phyloP scores from a whole-genome alignment of 30 jellyfish, hydroid and myxozoan species.

The Aurelia coerulea region DNA sequence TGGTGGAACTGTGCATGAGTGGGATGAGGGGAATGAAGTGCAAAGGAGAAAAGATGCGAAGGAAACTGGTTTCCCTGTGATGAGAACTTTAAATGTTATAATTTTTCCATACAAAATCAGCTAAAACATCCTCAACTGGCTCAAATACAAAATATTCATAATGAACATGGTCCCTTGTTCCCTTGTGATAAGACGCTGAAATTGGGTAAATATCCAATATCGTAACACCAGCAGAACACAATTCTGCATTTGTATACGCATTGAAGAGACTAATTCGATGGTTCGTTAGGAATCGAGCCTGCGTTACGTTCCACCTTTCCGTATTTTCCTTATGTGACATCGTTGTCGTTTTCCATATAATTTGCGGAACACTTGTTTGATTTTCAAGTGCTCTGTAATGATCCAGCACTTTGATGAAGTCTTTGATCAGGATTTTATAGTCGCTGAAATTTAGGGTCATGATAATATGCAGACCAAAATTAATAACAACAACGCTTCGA shows the following conservation, averaged over 20 bases:
- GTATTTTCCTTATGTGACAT: conserved; percentile 45
- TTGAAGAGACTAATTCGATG: conserved; percentile 27
- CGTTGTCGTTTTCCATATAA: conserved; percentile 76
- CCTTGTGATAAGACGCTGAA: conserved; percentile 41
- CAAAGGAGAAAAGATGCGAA: too few relatives aligned
- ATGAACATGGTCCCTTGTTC: conserved; percentile 59
- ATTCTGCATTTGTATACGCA: conserved; percentile 52
- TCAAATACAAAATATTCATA: conserved; percentile 47
- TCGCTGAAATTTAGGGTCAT: conserved; percentile 29
- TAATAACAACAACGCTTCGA: conserved; percentile 60
- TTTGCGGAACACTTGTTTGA: conserved; percentile 15
- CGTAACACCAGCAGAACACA: conserved; percentile 59
- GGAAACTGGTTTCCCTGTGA: too few relatives aligned
- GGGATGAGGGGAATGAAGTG: too few relatives aligned
- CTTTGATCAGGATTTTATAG: conserved; percentile 18
- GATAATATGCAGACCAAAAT: conserved; percentile 67
- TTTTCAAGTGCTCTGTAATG: background rate
- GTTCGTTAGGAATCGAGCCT: conserved; percentile 55
- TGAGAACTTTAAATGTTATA: background rate
- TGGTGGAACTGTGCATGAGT: too few relatives aligned
- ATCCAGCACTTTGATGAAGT: conserved; percentile 17
- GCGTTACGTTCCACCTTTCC: conserved; percentile 23
- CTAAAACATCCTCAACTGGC: conserved; percentile 62
- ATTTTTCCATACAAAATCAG: conserved; percentile 41
- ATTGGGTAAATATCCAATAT: conserved; percentile 47